Conservation (phyloP, 1,140 invertebrate species). For the Drosophila elegans region DNA sequence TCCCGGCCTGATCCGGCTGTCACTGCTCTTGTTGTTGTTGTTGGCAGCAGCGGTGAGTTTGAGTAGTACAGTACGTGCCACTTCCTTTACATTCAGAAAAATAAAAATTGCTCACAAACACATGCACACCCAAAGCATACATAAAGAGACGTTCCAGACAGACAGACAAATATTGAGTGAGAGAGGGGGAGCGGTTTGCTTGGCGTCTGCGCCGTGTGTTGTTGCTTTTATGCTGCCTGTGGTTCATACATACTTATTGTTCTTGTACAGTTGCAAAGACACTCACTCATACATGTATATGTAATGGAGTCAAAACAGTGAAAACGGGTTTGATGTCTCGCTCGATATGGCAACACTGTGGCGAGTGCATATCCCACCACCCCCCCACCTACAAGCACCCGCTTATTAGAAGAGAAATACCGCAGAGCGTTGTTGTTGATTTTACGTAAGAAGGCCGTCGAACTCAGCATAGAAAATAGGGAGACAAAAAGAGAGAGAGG, state of each 20-base stretch:
- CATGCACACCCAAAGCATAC: slow-evolving; percentile 30
- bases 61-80: slow-evolving; percentile 81
- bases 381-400: slow-evolving; percentile 26
- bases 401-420: slow-evolving; percentile 81
- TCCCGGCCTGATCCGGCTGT: slow-evolving; percentile 62
- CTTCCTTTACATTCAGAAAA: slow-evolving; percentile 84
- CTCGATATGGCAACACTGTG: slow-evolving; percentile 69
- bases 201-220: slow-evolving; percentile 73
- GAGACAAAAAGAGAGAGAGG: slow-evolving; percentile 24
- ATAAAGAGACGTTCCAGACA: slow-evolving; percentile 43
- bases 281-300: slow-evolving; percentile 36
- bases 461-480: slow-evolving; percentile 62
- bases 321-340: slow-evolving; percentile 70
- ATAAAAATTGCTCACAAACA: slow-evolving; percentile 72
- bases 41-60: slow-evolving; percentile 61
- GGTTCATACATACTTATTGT: slow-evolving; percentile 56
- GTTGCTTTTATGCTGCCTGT: slow-evolving; percentile 56
- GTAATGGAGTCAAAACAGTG: slow-evolving; percentile 45
- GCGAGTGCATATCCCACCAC: slow-evolving; percentile 8
- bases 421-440: slow-evolving; percentile 65
- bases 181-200: slow-evolving; percentile 41
- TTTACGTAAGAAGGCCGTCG: slow-evolving; percentile 82
- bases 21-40: slow-evolving; percentile 49
- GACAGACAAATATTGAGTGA: slow-evolving; percentile 51
- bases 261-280: slow-evolving; percentile 82